phyloP scores from a whole-genome alignment of 2,113 vertebrate species.

The Strigops habroptila region DNA sequence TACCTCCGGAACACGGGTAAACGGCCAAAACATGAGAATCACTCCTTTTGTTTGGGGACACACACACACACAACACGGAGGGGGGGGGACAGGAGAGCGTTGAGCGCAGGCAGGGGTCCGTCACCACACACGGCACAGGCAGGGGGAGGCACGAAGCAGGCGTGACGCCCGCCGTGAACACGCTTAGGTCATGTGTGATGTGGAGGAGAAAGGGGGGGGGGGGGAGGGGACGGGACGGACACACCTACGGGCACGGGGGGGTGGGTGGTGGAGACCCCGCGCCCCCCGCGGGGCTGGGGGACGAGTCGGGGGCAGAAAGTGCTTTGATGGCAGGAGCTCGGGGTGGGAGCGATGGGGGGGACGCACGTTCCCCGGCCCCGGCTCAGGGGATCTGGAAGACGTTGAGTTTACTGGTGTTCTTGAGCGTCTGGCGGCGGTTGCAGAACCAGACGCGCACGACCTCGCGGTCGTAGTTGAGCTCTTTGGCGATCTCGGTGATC shows the following conservation, averaged over 20 bases:
- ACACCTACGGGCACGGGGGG: background rate
- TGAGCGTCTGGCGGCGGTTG: constrained; percentile 95
- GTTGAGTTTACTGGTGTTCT: constrained; percentile 97
- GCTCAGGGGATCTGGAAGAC: constrained; percentile 89
- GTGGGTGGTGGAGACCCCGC: background rate
- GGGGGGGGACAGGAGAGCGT: background rate
- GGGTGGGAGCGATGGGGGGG: background rate
- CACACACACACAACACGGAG: background rate
- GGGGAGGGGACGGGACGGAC: background rate
- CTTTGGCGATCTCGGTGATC: constrained; percentile 94
- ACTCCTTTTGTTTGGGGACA: background rate
- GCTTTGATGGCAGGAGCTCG: constrained; percentile 19
- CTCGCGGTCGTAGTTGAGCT: constrained; percentile 96
- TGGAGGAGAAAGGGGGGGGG: background rate
- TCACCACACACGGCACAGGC: background rate
- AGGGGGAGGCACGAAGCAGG: background rate
- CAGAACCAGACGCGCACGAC: constrained; percentile 98
- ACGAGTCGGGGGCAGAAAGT: constrained; percentile 42
- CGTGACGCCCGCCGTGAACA: background rate
- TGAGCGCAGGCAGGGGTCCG: background rate
- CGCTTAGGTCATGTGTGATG: background rate
- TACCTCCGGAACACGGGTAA: background rate
- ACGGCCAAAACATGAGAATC: background rate
- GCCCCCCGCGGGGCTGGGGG: background rate
- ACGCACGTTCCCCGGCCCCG: background rate